These are phyloP conservation scores for Hoplodrina ambigua DNA, from an alignment of 2,888 invertebrate species.

Conservation along the genomic window DNA sequence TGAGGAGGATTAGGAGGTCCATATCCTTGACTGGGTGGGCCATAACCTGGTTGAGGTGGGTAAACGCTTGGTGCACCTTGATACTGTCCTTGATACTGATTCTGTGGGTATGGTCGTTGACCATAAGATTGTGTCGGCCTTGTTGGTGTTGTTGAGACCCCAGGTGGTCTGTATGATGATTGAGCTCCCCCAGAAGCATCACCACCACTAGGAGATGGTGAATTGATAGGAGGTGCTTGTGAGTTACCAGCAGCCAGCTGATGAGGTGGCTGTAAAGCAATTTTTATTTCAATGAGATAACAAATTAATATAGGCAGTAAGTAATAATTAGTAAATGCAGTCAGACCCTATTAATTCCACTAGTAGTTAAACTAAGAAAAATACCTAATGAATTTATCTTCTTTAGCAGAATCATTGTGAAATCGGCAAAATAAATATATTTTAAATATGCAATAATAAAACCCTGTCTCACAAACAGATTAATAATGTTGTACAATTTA, in stretches of 20 bases:
- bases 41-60: slow-evolving; percentile 93
- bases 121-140: slow-evolving; percentile 93
- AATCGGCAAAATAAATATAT: no score
- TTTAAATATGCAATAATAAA: no score
- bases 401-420: no score
- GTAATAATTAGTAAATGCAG: no score
- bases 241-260: slow-evolving; percentile 89
- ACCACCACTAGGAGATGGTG: slow-evolving; percentile 79
- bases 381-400: no score
- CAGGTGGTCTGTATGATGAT: slow-evolving; percentile 87
- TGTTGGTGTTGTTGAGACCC: slow-evolving; percentile 89
- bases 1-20: slow-evolving; percentile 91
- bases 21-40: slow-evolving; percentile 92
- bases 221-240: slow-evolving; percentile 81
- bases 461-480: no score
- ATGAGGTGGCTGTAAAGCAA: slow-evolving; percentile 88
- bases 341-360: no score
- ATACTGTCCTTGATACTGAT: slow-evolving; percentile 91
- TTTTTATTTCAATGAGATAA: slow-evolving; percentile 1
- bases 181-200: slow-evolving; percentile 84
- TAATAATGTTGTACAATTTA: no score
- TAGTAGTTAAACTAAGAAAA: no score
- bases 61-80: slow-evolving; percentile 90
- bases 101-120: slow-evolving; percentile 92
- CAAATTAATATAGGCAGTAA: neutral